These are phyloP conservation scores for Andrena flavipes DNA, from an alignment of 2,888 invertebrate species.

Conservation along the genomic window DNA sequence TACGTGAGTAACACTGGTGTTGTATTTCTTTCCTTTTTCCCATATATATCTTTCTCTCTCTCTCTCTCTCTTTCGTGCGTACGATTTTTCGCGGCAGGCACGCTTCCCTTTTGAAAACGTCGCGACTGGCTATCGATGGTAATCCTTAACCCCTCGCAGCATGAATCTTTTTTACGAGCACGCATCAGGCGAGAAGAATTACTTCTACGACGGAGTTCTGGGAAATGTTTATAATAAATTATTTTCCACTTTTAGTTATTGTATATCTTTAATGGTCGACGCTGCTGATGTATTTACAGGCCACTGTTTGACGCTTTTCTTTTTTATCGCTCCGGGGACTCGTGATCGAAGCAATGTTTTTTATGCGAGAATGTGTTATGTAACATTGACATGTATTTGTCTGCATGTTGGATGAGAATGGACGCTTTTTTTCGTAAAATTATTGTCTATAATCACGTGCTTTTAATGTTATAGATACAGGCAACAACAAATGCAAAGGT, in stretches of 20 bases:
- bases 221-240: not conserved
- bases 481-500: constrained; percentile 86
- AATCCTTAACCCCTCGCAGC: not conserved
- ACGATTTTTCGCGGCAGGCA: constrained; percentile 29
- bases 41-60: not conserved
- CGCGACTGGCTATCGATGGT: not conserved
- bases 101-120: not conserved
- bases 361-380: no score
- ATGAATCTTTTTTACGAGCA: not conserved
- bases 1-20: constrained; percentile 85
- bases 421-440: not conserved
- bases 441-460: constrained; percentile 11
- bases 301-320: no score
- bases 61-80: not conserved
- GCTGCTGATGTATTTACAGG: no score
- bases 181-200: not conserved
- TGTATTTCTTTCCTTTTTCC: not conserved
- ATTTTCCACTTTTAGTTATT: not conserved
- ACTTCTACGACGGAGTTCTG: not conserved
- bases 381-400: no score
- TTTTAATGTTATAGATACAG: constrained; percentile 81
- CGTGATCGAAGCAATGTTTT: no score
- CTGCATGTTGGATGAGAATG: no score
- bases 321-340: no score
- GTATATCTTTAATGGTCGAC: no score